phyloP scores from a whole-genome alignment of 2,797 vertebrate species.

The Chiroxiphia lanceolata region DNA sequence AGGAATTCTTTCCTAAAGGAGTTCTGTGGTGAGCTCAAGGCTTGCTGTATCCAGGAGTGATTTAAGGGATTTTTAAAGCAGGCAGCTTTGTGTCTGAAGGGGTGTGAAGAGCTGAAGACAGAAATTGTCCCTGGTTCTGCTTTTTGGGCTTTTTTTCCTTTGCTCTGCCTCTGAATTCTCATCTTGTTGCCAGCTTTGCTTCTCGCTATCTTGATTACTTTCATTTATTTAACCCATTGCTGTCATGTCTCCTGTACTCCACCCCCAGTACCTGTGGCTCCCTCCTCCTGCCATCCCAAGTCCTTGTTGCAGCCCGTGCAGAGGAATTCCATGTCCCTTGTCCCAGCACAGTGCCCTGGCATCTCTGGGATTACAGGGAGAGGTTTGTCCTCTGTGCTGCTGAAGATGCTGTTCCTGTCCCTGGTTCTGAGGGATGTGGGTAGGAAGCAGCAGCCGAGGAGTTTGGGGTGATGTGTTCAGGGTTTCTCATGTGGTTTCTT shows the following conservation, averaged over 20 bases:
- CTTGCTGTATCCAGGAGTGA: not conserved
- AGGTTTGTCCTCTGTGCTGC: not conserved
- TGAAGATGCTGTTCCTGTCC: not conserved
- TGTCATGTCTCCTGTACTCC: not conserved
- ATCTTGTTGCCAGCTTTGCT: not conserved
- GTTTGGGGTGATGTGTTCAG: not conserved
- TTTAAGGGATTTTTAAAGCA: not conserved
- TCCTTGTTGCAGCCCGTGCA: not conserved
- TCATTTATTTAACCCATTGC: not conserved
- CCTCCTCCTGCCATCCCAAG: not conserved
- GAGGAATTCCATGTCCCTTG: not conserved
- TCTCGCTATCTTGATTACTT: not conserved
- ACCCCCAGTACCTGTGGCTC: not conserved
- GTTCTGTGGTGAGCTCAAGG: not conserved
- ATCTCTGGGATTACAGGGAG: not conserved
- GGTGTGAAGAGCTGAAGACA: not conserved
- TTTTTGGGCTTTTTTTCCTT: not conserved
- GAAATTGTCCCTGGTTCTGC: not conserved
- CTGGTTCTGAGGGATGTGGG: not conserved
- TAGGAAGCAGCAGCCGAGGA: not conserved
- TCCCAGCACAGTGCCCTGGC: not conserved
- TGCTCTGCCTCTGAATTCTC: not conserved
- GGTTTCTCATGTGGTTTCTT: not conserved
- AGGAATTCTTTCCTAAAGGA: not conserved
- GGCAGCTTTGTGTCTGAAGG: not conserved